Evolutionary conservation across 2,888 invertebrate genomes (phyloP).

Genomic region (Sipha maydis): DNA sequence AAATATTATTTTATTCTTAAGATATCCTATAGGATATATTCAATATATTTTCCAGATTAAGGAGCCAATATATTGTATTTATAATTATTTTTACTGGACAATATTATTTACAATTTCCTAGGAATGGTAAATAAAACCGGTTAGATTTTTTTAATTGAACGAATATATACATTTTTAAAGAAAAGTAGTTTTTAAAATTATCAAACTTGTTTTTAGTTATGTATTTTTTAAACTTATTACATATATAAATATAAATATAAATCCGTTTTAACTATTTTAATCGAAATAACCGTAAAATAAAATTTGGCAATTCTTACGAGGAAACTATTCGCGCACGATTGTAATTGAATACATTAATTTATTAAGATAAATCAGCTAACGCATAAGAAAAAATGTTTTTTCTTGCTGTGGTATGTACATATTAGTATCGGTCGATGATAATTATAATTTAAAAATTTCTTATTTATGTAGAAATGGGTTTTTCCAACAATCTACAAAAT

Average conservation of each 20-base stretch:
- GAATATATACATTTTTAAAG: neutral
- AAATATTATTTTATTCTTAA: no score
- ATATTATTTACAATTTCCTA: constrained; percentile 24
- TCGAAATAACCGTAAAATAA: constrained; percentile 2
- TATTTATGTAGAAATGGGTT: no score
- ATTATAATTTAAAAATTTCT: neutral
- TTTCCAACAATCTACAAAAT: no score
- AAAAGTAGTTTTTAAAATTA: constrained; percentile 8
- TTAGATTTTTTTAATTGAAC: neutral
- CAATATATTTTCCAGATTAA: no score
- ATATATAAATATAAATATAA: neutral
- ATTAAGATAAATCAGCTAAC: neutral
- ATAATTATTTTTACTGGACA: neutral
- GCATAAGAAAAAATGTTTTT: neutral
- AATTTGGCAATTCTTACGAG: neutral
- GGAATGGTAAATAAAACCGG: neutral
- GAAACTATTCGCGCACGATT: neutral
- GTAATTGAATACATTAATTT: neutral
- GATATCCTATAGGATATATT: no score
- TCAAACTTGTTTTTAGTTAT: constrained; percentile 12
- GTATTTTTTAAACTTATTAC: neutral
- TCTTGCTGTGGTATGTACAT: neutral
- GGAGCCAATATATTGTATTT: neutral
- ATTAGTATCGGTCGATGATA: neutral
- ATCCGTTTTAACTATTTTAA: neutral